A percentile compares a stretch with the other conserved stretches of the same genome.
Conservation (phyloP, 1,140 invertebrate species). For the Pollicipes pollicipes region DNA sequence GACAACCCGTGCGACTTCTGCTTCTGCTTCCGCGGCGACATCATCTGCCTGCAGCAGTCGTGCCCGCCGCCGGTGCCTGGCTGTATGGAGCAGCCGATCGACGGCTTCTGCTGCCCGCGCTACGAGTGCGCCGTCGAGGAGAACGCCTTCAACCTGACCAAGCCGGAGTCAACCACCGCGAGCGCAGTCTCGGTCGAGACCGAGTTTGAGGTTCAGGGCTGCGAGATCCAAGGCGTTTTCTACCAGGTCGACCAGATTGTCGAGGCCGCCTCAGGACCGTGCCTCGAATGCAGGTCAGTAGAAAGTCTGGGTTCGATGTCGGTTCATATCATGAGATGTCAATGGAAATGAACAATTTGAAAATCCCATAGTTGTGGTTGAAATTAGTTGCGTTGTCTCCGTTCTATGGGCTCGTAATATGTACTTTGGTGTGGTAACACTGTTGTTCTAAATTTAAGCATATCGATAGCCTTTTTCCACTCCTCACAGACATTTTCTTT, state of each 20-base stretch:
- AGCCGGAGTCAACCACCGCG: constrained; percentile 39
- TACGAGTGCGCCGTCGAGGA: constrained; percentile 77
- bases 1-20: constrained; percentile 90
- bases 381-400: too few relatives aligned
- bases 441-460: too few relatives aligned
- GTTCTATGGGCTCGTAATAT: too few relatives aligned
- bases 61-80: constrained; percentile 80
- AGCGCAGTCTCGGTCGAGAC: constrained; percentile 12
- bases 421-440: too few relatives aligned
- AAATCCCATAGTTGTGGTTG: too few relatives aligned
- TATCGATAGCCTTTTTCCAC: too few relatives aligned
- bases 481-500: too few relatives aligned
- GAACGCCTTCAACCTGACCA: constrained; percentile 53
- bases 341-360: too few relatives aligned
- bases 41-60: constrained; percentile 84
- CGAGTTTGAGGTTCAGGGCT: too few relatives aligned
- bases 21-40: constrained; percentile 90
- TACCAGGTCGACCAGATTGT: constrained; percentile 69
- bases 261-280: constrained; percentile 65
- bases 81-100: constrained; percentile 67
- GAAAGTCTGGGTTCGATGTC: neutral
- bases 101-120: constrained; percentile 82
- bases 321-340: too few relatives aligned
- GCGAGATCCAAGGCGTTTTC: constrained; percentile 58
- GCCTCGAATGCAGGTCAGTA: constrained; percentile 78